phyloP scores from a whole-genome alignment of 1,140 invertebrate species.

The Lepidurus arcticus region DNA sequence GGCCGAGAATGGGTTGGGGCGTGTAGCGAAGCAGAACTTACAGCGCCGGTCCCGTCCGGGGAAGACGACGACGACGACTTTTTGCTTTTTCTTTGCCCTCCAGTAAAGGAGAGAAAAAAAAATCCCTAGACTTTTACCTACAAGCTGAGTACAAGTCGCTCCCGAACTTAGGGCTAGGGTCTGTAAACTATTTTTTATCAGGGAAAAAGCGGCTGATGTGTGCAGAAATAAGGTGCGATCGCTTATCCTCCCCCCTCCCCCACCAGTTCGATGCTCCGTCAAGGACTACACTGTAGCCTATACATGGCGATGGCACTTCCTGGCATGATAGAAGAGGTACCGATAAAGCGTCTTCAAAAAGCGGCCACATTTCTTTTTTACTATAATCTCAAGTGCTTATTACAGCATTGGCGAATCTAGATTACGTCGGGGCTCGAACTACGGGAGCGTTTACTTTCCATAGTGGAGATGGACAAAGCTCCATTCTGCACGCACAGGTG shows the following conservation, averaged over 20 bases:
- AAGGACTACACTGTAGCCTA: neutral
- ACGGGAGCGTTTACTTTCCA: neutral
- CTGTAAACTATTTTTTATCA: neutral
- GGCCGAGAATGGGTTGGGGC: neutral
- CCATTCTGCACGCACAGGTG: conserved; percentile 16
- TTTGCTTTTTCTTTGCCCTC: too few relatives aligned
- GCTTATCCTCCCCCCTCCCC: neutral
- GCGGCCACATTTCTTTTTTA: neutral
- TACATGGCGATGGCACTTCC: neutral
- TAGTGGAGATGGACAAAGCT: neutral
- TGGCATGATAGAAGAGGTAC: neutral
- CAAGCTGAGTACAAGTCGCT: neutral
- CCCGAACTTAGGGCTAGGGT: neutral
- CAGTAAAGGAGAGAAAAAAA: neutral
- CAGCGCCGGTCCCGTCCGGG: neutral
- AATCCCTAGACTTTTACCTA: neutral
- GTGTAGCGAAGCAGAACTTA: neutral
- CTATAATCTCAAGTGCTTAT: neutral
- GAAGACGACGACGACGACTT: too few relatives aligned
- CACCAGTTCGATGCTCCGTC: neutral
- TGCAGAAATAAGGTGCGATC: neutral
- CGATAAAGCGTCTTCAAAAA: neutral
- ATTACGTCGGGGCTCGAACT: neutral
- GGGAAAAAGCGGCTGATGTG: neutral
- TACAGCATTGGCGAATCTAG: neutral